A percentile compares a stretch with the other conserved stretches of the same genome.
These are phyloP conservation scores for human (Homo sapiens) DNA, from an alignment of 2,113 vertebrate species.

Conservation along the genomic window DNA sequence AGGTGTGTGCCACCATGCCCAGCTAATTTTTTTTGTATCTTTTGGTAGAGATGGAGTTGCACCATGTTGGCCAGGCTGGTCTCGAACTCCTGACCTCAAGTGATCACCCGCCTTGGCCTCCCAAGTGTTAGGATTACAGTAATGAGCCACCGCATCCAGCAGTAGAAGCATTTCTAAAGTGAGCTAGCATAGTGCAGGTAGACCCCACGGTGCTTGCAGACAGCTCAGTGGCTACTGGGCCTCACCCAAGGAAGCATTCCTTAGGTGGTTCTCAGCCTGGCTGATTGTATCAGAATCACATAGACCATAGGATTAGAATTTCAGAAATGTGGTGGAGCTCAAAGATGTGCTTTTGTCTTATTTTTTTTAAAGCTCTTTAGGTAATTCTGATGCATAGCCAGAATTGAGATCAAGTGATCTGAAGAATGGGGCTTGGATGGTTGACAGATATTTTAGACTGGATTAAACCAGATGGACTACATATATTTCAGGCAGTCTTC, in stretches of 20 bases:
- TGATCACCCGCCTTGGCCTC: no score
- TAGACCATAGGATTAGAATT: not conserved
- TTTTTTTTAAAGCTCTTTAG: not conserved
- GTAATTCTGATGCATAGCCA: not conserved
- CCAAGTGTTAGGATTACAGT: no score
- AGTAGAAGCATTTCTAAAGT: not conserved
- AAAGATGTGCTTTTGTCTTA: not conserved
- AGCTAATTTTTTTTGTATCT: no score
- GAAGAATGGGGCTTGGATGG: not conserved
- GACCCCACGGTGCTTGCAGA: not conserved
- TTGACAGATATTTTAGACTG: not conserved
- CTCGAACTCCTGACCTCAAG: no score
- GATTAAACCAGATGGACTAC: not conserved
- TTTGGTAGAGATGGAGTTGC: no score
- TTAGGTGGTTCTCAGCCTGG: not conserved
- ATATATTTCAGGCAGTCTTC: not conserved
- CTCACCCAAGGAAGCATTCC: not conserved
- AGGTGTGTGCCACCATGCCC: no score
- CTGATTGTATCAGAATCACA: not conserved
- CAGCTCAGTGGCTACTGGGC: not conserved
- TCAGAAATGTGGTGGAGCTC: not conserved
- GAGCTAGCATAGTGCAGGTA: not conserved
- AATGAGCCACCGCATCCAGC: no score
- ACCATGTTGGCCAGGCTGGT: no score
- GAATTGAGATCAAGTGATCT: not conserved